phyloP scores from a whole-genome alignment of 2,113 vertebrate genomes.

The Coturnix japonica region DNA sequence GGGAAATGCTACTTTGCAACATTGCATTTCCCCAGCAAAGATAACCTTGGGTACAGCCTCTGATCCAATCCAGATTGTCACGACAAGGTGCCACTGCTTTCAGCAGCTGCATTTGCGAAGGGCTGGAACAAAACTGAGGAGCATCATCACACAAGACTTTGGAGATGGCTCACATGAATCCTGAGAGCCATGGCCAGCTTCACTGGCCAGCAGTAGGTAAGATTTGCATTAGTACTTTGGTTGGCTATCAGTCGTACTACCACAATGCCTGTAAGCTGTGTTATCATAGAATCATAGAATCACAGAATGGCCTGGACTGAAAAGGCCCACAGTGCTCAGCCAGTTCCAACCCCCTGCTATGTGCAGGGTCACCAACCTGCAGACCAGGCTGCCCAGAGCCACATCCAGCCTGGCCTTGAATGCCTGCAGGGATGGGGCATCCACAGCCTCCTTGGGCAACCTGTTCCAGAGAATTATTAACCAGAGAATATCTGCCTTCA shows the following conservation, averaged over 20 bases:
- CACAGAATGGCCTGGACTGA: no score
- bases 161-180: rapidly evolving
- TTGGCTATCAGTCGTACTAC: neutral
- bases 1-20: slow-evolving; percentile 9
- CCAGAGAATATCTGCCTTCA: neutral
- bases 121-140: neutral
- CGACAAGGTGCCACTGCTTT: neutral
- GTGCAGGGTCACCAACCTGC: no score
- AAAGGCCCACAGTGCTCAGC: no score
- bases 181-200: neutral
- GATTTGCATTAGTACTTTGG: neutral
- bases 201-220: neutral
- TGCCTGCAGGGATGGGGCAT: no score
- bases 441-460: no score
- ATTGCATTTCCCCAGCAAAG: neutral
- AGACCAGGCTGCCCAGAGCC: no score
- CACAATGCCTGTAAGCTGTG: neutral
- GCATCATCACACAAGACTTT: neutral
- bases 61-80: slow-evolving; percentile 32
- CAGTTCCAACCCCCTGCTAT: no score
- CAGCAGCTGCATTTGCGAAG: neutral
- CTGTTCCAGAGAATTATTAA: neutral
- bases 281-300: no score
- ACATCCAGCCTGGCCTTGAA: no score
- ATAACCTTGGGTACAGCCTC: neutral